phyloP scores from a whole-genome alignment of 2,797 vertebrate genomes.

The Scolopax bukidnonensis region DNA sequence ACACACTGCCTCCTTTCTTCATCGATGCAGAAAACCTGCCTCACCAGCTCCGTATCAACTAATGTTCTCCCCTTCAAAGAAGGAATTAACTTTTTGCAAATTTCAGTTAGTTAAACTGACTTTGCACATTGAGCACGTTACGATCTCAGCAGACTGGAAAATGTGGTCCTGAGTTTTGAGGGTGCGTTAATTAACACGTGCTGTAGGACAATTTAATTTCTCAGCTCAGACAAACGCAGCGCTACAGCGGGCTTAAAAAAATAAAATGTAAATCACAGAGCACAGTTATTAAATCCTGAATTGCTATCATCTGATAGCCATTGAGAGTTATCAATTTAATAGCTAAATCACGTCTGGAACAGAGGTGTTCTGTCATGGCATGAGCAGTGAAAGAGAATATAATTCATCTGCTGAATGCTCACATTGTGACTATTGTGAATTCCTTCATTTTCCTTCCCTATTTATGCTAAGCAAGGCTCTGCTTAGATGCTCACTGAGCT shows the following conservation, averaged over 20 bases:
- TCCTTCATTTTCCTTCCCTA: neutral
- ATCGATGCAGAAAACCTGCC: neutral
- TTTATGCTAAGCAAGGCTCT: neutral
- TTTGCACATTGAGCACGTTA: neutral
- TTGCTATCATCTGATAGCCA: neutral
- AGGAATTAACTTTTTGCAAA: neutral
- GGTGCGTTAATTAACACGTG: neutral
- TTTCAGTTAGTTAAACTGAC: neutral
- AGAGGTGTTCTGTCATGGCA: neutral
- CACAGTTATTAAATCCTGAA: neutral
- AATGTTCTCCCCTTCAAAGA: fast-evolving
- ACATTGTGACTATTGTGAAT: fast-evolving
- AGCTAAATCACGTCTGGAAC: neutral
- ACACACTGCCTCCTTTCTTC: neutral
- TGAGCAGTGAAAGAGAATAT: neutral
- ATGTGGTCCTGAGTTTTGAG: neutral
- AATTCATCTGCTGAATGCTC: neutral
- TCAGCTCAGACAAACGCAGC: neutral
- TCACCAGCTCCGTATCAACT: neutral
- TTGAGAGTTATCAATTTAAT: neutral
- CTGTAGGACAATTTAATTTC: neutral
- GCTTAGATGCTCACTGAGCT: neutral
- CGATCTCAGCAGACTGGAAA: neutral
- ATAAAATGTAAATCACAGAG: neutral
- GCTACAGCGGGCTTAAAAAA: neutral